Base-by-base conservation (phyloP, 1,140 invertebrate genomes). In the Zaprionus inermis region DNA sequence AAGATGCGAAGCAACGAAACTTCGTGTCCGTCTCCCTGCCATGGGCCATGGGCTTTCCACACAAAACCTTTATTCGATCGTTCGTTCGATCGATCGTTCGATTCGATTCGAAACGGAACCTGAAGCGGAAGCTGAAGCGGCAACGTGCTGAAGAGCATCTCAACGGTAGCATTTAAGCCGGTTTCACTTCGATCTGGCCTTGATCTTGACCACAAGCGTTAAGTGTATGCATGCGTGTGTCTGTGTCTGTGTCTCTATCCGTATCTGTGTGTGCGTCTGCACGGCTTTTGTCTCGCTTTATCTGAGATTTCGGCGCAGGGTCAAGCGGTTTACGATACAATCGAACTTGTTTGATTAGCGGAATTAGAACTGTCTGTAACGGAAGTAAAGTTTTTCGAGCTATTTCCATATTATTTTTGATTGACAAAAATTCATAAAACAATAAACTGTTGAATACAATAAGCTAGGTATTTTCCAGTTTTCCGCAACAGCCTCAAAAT, bases 131-230 rank as follows among this genome's bases (percentile, higher is more conserved):
- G 83, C 69, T 24, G 24, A 76, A 72, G 78, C 81, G 24, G 46
- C 49, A 79, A 77, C 79, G 55, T 77, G 44, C 20, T 63, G 71
- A 88, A 81, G 78, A 78, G 79, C 76, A 73, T 82, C 84, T 88
- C 58, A 71, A 59, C 83, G 65, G 75, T 72, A 81, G 76, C 77
- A 71, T 76, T 77, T 69, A 38, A 86, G 83, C 83, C 77, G 79
- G 84, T 85, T 79, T 51, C 24, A 56, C 16, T 18, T 7, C n/a
- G 7, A 70, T 65, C 61, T 41, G 78, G 32, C 83, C 83, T 80
- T 88, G 83, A 88, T 88, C 83, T 88, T 88, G 83, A 88, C 83
- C 83, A 88, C 79, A 83, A 89, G 51, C 67, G 28, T 16, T n/a
- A 65, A 56, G 22, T 58, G 22, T 28, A 54, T 54, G 51, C 24